phyloP scores from a whole-genome alignment of 2,888 invertebrate species.

The Trichogramma dendrolimi region DNA sequence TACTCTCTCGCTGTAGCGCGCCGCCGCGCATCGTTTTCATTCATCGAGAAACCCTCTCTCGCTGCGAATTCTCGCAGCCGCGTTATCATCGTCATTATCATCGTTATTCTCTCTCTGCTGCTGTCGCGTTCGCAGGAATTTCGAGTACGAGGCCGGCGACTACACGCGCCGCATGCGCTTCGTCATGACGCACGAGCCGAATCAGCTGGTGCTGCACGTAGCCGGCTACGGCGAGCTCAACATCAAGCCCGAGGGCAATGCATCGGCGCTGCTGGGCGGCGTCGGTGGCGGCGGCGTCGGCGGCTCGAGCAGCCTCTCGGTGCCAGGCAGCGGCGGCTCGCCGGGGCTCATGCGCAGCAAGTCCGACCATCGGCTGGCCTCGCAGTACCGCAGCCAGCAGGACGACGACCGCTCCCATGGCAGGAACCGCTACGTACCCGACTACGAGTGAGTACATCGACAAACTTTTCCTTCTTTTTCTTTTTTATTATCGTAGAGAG shows the following conservation, averaged over 20 bases:
- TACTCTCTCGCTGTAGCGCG: too few relatives aligned
- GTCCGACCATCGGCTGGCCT: constrained; percentile 85
- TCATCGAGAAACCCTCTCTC: too few relatives aligned
- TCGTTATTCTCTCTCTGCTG: too few relatives aligned
- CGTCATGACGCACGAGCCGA: constrained; percentile 86
- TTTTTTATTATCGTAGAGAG: background rate
- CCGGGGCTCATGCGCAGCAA: constrained; percentile 85
- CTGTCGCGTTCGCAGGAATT: constrained; percentile 63
- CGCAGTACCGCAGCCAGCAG: constrained; percentile 84
- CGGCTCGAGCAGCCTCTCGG: constrained; percentile 55
- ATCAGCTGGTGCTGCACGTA: constrained; percentile 82
- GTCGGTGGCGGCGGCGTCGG: constrained; percentile 13
- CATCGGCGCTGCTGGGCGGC: constrained; percentile 48
- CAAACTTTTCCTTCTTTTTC: background rate
- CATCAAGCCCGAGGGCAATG: constrained; percentile 60
- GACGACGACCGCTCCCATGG: constrained; percentile 59
- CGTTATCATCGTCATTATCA: too few relatives aligned
- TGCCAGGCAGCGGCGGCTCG: constrained; percentile 61
- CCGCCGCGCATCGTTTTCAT: too few relatives aligned
- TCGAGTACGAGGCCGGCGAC: constrained; percentile 89
- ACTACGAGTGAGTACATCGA: constrained; percentile 46
- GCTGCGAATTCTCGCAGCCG: background rate
- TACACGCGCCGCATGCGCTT: constrained; percentile 81
- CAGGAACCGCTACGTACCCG: constrained; percentile 50
- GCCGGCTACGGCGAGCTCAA: constrained; percentile 87